Evolutionary conservation across 2,113 vertebrate genomes (phyloP), one percentile per base, ranked within the genome.

Genomic region (Agapornis roseicollis): DNA sequence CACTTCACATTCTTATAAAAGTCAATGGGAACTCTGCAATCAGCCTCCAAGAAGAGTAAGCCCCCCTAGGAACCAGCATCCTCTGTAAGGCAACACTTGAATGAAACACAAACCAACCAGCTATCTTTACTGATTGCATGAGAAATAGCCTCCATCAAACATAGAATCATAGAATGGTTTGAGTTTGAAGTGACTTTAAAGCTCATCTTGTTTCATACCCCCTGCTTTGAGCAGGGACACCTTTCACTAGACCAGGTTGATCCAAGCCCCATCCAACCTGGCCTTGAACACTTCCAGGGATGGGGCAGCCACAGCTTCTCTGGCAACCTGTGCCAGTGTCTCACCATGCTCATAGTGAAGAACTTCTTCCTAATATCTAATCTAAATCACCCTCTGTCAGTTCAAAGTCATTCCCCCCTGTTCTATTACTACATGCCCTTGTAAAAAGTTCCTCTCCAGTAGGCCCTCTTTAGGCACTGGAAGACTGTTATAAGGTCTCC

Each of bases 11-110:
- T 69, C 42, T 44, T 42, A 37, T 18, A 44, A 39, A 78, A 17
- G 27, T 58, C 53, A 49, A 7, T 16, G 20, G 24, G 35, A 82
- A 37, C 49, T 42, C 33, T 37, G 35, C 2, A 0, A 15, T 47
- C 49, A n/a, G 12, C 23, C 27, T 68, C 52, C 49, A 23, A 13
- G 46, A 66, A 44, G 42, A 76, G 37, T 3, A 4, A 64, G 44
- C 20, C 14, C 50, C 20, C 49, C 42, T 39, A 31, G 49, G 65
- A 69, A 47, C 27, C 4, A 3, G 10, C 53, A 49, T 58, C n/a
- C 42, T 39, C 1, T 0, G 7, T 13, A 77, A 58, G 27, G 44
- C 14, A 46, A 58, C 0, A 4, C 37, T 47, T n/a, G 33, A 63
- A 44, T 3, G 12, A 56, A 42, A 61, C 52, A 39, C 33, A 47